These are phyloP conservation scores for Synanthedon vespiformis DNA, from an alignment of 2,888 invertebrate genomes.

Conservation along the genomic window DNA sequence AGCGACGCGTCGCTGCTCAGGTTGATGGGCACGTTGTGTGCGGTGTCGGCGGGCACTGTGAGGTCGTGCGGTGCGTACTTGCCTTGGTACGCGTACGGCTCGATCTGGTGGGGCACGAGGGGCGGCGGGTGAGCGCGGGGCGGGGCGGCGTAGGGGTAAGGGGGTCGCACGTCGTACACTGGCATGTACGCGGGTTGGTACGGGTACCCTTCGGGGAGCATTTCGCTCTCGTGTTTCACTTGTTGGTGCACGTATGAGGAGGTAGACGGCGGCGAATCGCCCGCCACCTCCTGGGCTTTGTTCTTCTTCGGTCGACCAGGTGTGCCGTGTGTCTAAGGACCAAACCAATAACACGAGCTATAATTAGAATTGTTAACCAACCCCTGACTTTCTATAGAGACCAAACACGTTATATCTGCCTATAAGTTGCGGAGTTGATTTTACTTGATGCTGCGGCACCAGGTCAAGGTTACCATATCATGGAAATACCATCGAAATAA, in stretches of 20 bases:
- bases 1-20: conserved; percentile 60
- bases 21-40: conserved; percentile 60
- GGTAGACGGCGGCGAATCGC: conserved; percentile 49
- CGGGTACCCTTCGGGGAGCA: conserved; percentile 21
- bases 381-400: too few relatives aligned
- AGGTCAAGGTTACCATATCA: too few relatives aligned
- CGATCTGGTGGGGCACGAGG: conserved; percentile 27
- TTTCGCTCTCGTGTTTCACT: conserved; percentile 8
- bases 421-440: too few relatives aligned
- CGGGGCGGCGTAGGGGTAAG: conserved; percentile 2
- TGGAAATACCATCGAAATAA: too few relatives aligned
- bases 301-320: conserved; percentile 61
- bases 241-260: conserved; percentile 32
- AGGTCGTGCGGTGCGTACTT: conserved; percentile 38
- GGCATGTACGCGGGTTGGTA: conserved; percentile 16
- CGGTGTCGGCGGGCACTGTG: conserved; percentile 32
- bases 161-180: conserved; percentile 20
- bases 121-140: conserved; percentile 7
- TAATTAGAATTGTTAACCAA: too few relatives aligned
- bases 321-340: conserved; percentile 42
- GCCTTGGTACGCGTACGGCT: conserved; percentile 45
- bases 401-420: too few relatives aligned
- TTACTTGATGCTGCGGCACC: too few relatives aligned
- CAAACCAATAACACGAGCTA: neutral
- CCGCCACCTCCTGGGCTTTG: conserved; percentile 37